Evolutionary conservation across 2,797 vertebrate species (phyloP), one percentile per base, ranked within the genome.

Genomic region (Coracias cyanogaster): DNA sequence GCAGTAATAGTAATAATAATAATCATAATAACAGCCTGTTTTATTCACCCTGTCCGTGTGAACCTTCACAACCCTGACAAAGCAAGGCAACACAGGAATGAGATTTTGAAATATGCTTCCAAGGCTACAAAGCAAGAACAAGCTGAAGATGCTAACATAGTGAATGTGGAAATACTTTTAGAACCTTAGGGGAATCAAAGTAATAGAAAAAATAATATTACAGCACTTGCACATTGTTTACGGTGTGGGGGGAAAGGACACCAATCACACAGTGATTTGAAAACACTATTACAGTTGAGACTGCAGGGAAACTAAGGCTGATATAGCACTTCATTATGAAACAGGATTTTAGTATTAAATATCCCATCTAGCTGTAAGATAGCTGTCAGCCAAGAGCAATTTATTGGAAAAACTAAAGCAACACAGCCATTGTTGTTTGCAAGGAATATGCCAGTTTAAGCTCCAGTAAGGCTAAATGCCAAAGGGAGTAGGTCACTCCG

Each of bases 31-130:
- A 73, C 35, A 87, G 14, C 17, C 39, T 64, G 35, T 3, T 92
- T 93, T 86, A 86, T 93, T 77, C 64, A 73, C 55, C 43, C 39
- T 88, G 26, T 67, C 57, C 35, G 18, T n/a, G 35, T 0, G 2
- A 62, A 87, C 78, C 83, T 93, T 82, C 89, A 54, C 12, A n/a
- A n/a, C 93, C 28, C 55, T 77, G 81, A 82, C 72, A 95, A 93
- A 67, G 39, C 66, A 67, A 90, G 81, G 86, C 77, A 92, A 54
- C 15, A 4, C 10, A 60, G 29, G 69, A 96, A 90, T 86, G 77
- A 94, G 45, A 95, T 93, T 94, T 93, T 91, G 69, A 96, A 94
- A 91, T 90, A 91, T 55, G 33, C 70, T 94, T 94, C 83, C 80
- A 64, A 70, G 62, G 72, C 22, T 83, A 43, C 3, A 9, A 43